phyloP scores from a whole-genome alignment of 2,888 invertebrate genomes.

The Empis stercorea region DNA sequence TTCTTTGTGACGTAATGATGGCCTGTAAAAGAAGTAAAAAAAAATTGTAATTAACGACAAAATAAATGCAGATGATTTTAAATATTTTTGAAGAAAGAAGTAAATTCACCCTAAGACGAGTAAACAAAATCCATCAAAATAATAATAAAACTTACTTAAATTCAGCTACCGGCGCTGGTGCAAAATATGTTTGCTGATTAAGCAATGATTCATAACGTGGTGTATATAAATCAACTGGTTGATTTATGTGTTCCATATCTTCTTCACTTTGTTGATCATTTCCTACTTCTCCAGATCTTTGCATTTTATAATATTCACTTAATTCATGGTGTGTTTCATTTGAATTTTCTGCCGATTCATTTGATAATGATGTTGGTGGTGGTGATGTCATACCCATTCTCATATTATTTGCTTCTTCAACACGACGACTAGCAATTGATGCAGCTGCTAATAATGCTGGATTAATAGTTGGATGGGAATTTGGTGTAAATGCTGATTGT shows the following conservation, averaged over 20 bases:
- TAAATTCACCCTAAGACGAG: too few relatives aligned
- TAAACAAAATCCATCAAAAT: too few relatives aligned
- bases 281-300: neutral
- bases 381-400: conserved; percentile 11
- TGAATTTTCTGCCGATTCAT: conserved; percentile 8
- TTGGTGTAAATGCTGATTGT: conserved; percentile 7
- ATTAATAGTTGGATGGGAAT: conserved; percentile 26
- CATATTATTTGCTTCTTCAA: conserved; percentile 19
- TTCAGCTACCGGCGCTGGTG: conserved; percentile 30
- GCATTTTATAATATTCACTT: conserved; percentile 5
- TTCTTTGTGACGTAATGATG: conserved; percentile 37
- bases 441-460: conserved; percentile 34
- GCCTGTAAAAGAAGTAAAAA: conserved; percentile 10
- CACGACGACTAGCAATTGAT: conserved; percentile 27
- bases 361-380: conserved; percentile 15
- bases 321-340: conserved; percentile 6
- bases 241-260: conserved; percentile 1
- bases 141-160: conserved; percentile 34
- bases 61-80: neutral
- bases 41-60: conserved; percentile 2
- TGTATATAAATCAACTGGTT: conserved; percentile 6
- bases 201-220: conserved; percentile 18
- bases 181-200: conserved; percentile 22
- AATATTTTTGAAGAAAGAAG: too few relatives aligned
- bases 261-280: neutral